Percentiles rank a stretch among this genome's conserved stretches.
Conservation (phyloP, 2,888 invertebrate species). For the Meandrusa payeni region DNA sequence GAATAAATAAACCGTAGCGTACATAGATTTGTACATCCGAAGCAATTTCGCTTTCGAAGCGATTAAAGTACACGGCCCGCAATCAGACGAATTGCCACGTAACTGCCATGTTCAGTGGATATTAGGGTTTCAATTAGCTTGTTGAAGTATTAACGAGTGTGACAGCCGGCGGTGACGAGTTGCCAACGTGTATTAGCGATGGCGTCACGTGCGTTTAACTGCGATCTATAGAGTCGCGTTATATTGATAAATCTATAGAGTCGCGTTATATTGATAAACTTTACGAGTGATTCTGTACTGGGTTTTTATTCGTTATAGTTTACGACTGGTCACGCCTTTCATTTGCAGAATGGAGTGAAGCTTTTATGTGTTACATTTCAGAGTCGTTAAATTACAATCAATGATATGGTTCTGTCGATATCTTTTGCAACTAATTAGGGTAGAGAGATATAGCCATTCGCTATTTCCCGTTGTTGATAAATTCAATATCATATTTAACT, state of each 20-base stretch:
- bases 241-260: conserved; percentile 6
- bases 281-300: background rate
- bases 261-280: conserved; percentile 4
- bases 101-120: conserved; percentile 40
- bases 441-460: too few species aligned
- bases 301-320: background rate
- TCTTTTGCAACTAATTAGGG: too few species aligned
- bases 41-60: conserved; percentile 13
- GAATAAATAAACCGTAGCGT: too few species aligned
- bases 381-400: conserved; percentile 28
- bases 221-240: conserved; percentile 1
- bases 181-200: conserved; percentile 27
- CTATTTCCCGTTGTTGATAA: too few species aligned
- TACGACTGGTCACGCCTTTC: conserved; percentile 15
- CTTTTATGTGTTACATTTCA: conserved; percentile 13
- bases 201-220: background rate
- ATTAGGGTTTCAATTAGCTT: conserved; percentile 44
- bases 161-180: conserved; percentile 38
- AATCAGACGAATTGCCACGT: conserved; percentile 47
- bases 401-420: too few species aligned
- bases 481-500: too few species aligned
- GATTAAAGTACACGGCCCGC: conserved; percentile 27
- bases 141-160: conserved; percentile 50
- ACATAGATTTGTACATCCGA: conserved; percentile 12
- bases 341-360: conserved; percentile 5